Evolutionary conservation across 2,113 vertebrate species (phyloP).

Genomic region (Heliornis fulica): DNA sequence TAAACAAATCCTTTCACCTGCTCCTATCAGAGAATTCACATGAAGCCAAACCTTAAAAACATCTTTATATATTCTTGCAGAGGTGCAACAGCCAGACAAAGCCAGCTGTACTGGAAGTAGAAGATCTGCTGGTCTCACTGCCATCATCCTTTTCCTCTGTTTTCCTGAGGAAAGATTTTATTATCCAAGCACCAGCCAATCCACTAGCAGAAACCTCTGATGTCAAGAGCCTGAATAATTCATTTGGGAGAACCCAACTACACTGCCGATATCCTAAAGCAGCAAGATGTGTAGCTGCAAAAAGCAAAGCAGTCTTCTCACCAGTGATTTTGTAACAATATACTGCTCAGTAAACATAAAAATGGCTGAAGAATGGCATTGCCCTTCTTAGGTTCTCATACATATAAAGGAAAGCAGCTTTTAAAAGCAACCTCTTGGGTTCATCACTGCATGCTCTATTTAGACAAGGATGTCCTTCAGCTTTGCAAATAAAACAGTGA

Average conservation of each 20-base stretch:
- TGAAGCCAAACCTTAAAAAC: constrained; percentile 39
- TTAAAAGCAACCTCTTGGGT: background rate
- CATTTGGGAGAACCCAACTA: constrained; percentile 55
- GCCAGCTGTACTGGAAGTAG: constrained; percentile 48
- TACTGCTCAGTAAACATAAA: background rate
- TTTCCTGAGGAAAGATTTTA: constrained; percentile 60
- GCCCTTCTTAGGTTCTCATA: background rate
- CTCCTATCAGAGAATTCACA: background rate
- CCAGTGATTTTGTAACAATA: background rate
- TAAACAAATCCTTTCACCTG: background rate
- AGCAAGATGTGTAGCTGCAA: constrained; percentile 20
- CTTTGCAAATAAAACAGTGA: background rate
- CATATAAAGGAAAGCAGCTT: background rate
- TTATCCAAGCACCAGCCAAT: constrained; percentile 70
- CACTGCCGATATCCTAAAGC: background rate
- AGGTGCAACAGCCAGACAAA: background rate
- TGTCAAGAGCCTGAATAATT: constrained; percentile 79
- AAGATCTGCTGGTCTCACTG: constrained; percentile 70
- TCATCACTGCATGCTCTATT: background rate
- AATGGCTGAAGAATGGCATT: background rate
- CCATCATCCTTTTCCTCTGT: constrained; percentile 77
- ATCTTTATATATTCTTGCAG: background rate
- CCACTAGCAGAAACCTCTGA: constrained; percentile 68
- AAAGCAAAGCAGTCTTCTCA: constrained; percentile 4
- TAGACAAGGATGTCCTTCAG: background rate